Evolutionary conservation across 2,113 vertebrate species (phyloP).

Genomic region (Cyphomyrus discorhynchus): DNA sequence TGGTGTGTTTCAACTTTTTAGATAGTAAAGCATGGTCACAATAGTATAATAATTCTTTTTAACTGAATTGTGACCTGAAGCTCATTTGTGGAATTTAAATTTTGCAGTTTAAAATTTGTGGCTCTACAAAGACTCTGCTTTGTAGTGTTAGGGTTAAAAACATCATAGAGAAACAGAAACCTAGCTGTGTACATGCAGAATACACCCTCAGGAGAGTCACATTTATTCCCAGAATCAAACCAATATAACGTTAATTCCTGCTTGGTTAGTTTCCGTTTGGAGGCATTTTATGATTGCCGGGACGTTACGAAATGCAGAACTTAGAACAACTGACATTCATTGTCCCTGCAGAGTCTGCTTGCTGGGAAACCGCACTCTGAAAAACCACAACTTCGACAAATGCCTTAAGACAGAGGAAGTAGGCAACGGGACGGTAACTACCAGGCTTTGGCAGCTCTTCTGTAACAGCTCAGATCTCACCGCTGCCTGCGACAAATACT

Average conservation of each 20-base stretch:
- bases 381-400: slow-evolving; percentile 63
- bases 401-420: slow-evolving; percentile 67
- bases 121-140: neutral
- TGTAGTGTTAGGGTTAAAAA: neutral
- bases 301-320: neutral
- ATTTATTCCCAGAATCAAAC: neutral
- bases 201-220: neutral
- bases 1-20: neutral
- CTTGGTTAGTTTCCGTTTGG: neutral
- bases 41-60: neutral
- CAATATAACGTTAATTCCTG: neutral
- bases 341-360: slow-evolving; percentile 71
- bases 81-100: neutral
- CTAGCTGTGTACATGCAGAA: neutral
- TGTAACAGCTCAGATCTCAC: slow-evolving; percentile 61
- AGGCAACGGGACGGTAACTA: slow-evolving; percentile 63
- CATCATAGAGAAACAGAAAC: neutral
- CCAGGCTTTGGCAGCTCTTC: slow-evolving; percentile 74
- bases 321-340: neutral
- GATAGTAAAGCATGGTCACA: neutral
- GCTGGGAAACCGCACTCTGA: slow-evolving; percentile 83
- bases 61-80: neutral
- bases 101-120: neutral
- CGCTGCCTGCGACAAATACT: slow-evolving; percentile 76
- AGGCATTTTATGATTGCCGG: neutral